Evolutionary conservation across 1,140 invertebrate species (phyloP).

Genomic region (honey bee (Apis mellifera)): DNA sequence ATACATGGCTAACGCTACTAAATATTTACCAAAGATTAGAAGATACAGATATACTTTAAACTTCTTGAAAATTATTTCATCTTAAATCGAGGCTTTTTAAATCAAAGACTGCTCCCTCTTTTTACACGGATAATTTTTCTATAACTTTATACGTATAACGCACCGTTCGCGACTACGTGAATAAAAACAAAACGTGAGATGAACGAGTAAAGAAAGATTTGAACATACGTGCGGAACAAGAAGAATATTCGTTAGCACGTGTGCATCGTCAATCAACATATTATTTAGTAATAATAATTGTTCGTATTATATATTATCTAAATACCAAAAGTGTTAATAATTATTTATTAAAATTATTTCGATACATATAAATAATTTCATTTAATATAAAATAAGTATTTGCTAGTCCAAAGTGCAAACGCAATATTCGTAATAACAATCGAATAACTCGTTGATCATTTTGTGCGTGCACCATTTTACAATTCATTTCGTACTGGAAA

Average conservation of each 20-base stretch:
- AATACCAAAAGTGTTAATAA: not conserved
- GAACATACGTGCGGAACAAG: not conserved
- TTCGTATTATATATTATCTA: not conserved
- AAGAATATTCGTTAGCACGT: not conserved
- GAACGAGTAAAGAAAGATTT: not conserved
- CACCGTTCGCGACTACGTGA: too few species aligned
- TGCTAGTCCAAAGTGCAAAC: slow-evolving; percentile 44
- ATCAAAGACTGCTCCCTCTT: not conserved
- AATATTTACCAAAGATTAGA: slow-evolving; percentile 27
- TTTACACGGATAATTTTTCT: not conserved
- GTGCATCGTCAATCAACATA: not conserved
- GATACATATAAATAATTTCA: not conserved
- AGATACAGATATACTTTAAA: not conserved
- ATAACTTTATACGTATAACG: not conserved
- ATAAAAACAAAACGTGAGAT: not conserved
- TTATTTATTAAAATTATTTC: not conserved
- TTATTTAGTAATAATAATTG: not conserved
- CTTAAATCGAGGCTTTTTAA: slow-evolving; percentile 2
- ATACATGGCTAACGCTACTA: not conserved
- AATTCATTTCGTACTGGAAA: not conserved
- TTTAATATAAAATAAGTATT: slow-evolving; percentile 9
- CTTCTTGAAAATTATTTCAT: not conserved
- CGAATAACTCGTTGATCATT: not conserved
- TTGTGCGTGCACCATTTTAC: not conserved
- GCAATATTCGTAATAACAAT: slow-evolving; percentile 1